A percentile compares a stretch with the other conserved stretches of the same genome.
Conservation (phyloP, 1,140 invertebrate species). For the Drosophila athabasca region DNA sequence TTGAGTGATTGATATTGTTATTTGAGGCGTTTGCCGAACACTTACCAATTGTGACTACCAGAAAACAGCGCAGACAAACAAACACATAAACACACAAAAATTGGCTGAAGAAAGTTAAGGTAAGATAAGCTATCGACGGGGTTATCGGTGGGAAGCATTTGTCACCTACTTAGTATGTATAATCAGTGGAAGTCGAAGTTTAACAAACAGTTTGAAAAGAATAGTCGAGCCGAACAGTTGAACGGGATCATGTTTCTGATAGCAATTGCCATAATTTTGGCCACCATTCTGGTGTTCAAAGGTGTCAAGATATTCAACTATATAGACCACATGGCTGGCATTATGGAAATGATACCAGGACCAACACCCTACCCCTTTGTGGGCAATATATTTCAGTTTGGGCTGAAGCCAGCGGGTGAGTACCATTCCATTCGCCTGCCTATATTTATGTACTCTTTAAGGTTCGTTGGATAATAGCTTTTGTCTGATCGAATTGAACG, state of each 20-base stretch:
- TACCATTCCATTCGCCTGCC: conserved; percentile 9
- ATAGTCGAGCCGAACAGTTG: conserved; percentile 26
- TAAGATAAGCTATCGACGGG: conserved; percentile 52
- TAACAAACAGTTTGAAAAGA: conserved; percentile 37
- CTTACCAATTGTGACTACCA: conserved; percentile 9
- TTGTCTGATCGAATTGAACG: conserved; percentile 1
- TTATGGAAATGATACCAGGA: conserved; percentile 82
- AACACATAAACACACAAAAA: too few relatives aligned
- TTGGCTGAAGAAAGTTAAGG: not conserved
- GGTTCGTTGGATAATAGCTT: not conserved
- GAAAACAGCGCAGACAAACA: conserved; percentile 13
- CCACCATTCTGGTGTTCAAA: conserved; percentile 71
- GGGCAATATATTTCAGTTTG: conserved; percentile 78
- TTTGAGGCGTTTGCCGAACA: conserved; percentile 7
- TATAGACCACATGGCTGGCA: conserved; percentile 75
- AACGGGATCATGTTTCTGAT: conserved; percentile 65
- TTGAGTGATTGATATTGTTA: conserved; percentile 27
- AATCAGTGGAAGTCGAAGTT: conserved; percentile 10
- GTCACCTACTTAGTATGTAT: conserved; percentile 8
- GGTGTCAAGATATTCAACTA: conserved; percentile 76
- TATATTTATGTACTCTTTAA: conserved; percentile 72
- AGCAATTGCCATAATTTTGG: conserved; percentile 61
- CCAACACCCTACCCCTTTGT: conserved; percentile 79
- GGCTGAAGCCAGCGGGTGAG: conserved; percentile 77
- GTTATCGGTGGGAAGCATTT: conserved; percentile 42